These are phyloP conservation scores for Cosmia trapezina DNA, from an alignment of 2,888 invertebrate species.

Conservation along the genomic window DNA sequence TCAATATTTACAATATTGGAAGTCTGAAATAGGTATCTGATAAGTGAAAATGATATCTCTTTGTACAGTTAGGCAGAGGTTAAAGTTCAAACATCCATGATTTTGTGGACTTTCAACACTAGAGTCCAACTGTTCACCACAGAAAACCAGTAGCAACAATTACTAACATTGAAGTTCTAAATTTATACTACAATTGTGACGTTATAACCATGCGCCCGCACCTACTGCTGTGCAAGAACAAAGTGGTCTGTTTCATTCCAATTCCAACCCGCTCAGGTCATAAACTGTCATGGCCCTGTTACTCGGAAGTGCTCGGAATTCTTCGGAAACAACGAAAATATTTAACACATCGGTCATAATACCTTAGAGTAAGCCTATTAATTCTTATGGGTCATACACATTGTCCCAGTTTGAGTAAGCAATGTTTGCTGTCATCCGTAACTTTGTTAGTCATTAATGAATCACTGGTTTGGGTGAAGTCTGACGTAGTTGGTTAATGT, in stretches of 20 bases:
- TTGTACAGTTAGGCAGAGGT: background rate
- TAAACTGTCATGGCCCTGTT: constrained; percentile 4
- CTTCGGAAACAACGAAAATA: constrained; percentile 21
- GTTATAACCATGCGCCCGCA: constrained; percentile 21
- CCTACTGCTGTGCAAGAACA: constrained; percentile 14
- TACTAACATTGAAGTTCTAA: constrained; percentile 20
- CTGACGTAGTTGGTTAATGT: constrained; percentile 19
- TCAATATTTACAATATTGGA: background rate
- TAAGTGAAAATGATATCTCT: background rate
- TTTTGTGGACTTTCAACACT: background rate
- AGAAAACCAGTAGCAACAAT: background rate
- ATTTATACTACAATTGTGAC: constrained; percentile 29
- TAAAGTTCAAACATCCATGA: background rate
- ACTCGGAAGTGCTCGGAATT: constrained; percentile 13
- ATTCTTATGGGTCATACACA: too few species aligned
- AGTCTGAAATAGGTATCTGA: background rate
- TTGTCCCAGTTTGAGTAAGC: constrained; percentile 7
- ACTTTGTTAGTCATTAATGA: constrained; percentile 42
- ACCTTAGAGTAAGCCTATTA: too few species aligned
- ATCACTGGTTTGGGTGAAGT: constrained; percentile 23
- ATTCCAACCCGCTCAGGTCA: constrained; percentile 6
- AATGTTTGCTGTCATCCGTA: background rate
- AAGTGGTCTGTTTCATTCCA: constrained; percentile 21
- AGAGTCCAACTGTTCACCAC: background rate
- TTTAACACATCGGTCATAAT: constrained; percentile 14